Evolutionary conservation across 2,113 vertebrate genomes (phyloP), one percentile per base, ranked within the genome.

Genomic region (Anarrhichthys ocellatus): DNA sequence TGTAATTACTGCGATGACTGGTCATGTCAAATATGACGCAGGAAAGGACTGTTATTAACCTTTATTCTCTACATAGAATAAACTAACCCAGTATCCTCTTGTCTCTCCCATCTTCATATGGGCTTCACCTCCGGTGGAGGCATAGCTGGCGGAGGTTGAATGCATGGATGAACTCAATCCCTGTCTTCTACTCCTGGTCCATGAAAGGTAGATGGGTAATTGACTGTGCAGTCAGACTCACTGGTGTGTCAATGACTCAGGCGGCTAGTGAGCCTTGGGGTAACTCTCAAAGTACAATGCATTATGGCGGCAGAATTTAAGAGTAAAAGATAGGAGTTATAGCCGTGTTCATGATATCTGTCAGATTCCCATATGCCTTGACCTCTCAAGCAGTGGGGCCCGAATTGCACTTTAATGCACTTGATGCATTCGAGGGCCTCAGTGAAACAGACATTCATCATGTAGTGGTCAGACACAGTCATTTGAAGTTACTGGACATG

Each of bases 21-120:
- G 94, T 97, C 97, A 96, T 97, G 96, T 96, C 96, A 97, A 97
- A 98, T 99, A 98, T 98, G 97, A 99, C 97, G 97, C 96, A 95
- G 90, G 94, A 95, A 97, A 99, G 97, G 96, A 96, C 97, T 97
- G 95, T 97, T 96, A 99, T 99, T 99, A 99, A 98, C 97, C 97
- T 97, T 97, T 97, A 94, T 95, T 95, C 94, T 94, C 85, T 88
- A 78, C 90, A 88, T 90, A 78, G 88, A 83, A 81, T 72, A 89
- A 89, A 87, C 83, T 82, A 88, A 90, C 84, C 78, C 88, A 76
- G 87, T 91, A 90, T 88, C 92, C 90, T 90, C 79, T 76, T 76
- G 89, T 91, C 88, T 93, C 78, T 89, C 50, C 82, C 52, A 70
- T 88, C 87, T 90, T 88, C 66, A 82, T 82, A 86, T 85, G 85